phyloP scores from a whole-genome alignment of 2,797 vertebrate genomes.

The Harpagifer antarcticus region DNA sequence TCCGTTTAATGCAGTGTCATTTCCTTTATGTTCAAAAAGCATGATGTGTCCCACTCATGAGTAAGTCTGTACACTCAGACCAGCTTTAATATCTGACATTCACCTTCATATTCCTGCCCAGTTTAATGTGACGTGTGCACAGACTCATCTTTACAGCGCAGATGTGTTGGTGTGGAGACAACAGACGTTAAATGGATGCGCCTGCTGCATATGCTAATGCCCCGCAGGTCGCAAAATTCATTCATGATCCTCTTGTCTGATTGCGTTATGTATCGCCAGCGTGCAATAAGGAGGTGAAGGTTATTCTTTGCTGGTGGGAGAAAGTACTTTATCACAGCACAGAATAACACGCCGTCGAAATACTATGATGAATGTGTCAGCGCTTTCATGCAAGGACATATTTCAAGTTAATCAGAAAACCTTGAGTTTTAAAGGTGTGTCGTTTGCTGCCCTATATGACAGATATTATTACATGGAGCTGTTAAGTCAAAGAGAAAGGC shows the following conservation, averaged over 20 bases:
- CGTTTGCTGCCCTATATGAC: slow-evolving; percentile 12
- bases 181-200: background rate
- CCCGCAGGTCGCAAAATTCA: slow-evolving; percentile 26
- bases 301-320: slow-evolving; percentile 25
- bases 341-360: slow-evolving; percentile 6
- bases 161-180: background rate
- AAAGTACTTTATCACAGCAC: slow-evolving; percentile 28
- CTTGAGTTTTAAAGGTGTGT: slow-evolving; percentile 15
- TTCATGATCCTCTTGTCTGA: slow-evolving; percentile 21
- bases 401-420: slow-evolving; percentile 21
- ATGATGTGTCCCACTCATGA: background rate
- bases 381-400: background rate
- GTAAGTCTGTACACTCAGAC: background rate
- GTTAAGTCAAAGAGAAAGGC: background rate
- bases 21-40: slow-evolving; percentile 26
- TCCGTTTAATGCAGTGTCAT: slow-evolving; percentile 10
- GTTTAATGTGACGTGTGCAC: background rate
- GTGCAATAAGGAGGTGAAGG: slow-evolving; percentile 32
- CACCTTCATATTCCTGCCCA: slow-evolving; percentile 10
- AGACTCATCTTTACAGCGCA: background rate
- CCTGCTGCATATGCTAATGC: background rate
- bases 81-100: background rate
- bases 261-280: slow-evolving; percentile 22
- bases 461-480: slow-evolving; percentile 13
- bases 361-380: slow-evolving; percentile 32